These are phyloP conservation scores for Lasioglossum marginatum DNA, from an alignment of 2,888 invertebrate species.

Conservation along the genomic window DNA sequence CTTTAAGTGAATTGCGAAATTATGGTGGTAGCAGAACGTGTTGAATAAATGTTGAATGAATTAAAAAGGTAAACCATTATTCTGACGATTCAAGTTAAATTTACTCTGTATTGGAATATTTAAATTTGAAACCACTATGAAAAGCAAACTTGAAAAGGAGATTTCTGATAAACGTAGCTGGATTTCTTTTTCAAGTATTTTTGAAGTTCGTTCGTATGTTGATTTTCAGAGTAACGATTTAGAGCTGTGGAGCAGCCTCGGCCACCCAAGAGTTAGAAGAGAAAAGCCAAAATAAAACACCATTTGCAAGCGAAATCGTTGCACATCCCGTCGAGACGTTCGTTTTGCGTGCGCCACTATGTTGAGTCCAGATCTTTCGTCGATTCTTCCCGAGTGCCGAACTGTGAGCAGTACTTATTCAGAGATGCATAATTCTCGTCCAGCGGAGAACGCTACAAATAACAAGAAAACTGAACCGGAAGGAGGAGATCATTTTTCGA, in stretches of 20 bases:
- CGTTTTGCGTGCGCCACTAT: slow-evolving; percentile 41
- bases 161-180: background rate
- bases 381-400: slow-evolving; percentile 42
- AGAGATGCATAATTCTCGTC: slow-evolving; percentile 6
- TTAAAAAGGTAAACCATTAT: background rate
- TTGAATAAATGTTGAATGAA: background rate
- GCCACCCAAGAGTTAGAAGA: background rate
- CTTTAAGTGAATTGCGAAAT: background rate
- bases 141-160: background rate
- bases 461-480: background rate
- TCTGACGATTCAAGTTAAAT: background rate
- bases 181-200: background rate
- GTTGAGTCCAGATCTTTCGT: slow-evolving; percentile 57
- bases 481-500: background rate
- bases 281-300: slow-evolving; percentile 7
- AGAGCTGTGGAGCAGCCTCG: background rate
- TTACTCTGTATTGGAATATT: background rate
- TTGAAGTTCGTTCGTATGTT: background rate
- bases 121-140: background rate
- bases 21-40: background rate
- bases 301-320: slow-evolving; percentile 30
- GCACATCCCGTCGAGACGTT: slow-evolving; percentile 42
- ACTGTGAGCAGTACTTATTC: slow-evolving; percentile 8
- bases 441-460: background rate
- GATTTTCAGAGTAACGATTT: background rate